These are phyloP conservation scores for Lordiphosa clarofinis DNA, from an alignment of 1,140 invertebrate genomes.

Conservation along the genomic window DNA sequence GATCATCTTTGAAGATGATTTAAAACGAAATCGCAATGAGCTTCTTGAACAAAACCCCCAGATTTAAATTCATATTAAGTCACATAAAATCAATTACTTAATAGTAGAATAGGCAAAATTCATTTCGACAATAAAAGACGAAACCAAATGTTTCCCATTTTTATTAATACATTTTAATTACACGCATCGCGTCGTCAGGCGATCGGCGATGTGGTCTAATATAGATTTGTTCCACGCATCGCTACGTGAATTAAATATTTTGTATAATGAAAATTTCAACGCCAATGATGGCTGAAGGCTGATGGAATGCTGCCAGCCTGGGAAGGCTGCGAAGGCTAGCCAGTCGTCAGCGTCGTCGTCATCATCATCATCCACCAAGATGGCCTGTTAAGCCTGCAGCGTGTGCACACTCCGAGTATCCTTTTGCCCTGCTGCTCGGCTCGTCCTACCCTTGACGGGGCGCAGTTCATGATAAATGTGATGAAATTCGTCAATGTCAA, in stretches of 20 bases:
- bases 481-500: conserved; percentile 71
- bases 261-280: conserved; percentile 54
- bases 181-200: conserved; percentile 31
- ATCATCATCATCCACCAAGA: conserved; percentile 44
- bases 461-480: conserved; percentile 64
- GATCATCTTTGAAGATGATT: too few relatives aligned
- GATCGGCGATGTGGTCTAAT: conserved; percentile 16
- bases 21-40: too few relatives aligned
- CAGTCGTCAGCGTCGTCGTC: conserved; percentile 23
- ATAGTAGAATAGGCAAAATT: too few relatives aligned
- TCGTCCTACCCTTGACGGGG: conserved; percentile 43
- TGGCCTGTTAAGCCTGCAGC: conserved; percentile 39
- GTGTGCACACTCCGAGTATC: conserved; percentile 36
- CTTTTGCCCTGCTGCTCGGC: conserved; percentile 45
- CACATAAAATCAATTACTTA: too few relatives aligned
- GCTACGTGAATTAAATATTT: conserved; percentile 45
- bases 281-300: conserved; percentile 37
- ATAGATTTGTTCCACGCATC: conserved; percentile 44
- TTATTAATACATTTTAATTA: conserved; percentile 53
- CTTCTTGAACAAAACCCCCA: too few relatives aligned
- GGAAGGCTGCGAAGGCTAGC: conserved; percentile 13
- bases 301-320: conserved; percentile 49
- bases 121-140: neutral
- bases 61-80: too few relatives aligned
- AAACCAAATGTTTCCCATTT: neutral